Base-by-base conservation (phyloP, 2,797 vertebrate species). In the Sternarchorhynchus goeldii region DNA sequence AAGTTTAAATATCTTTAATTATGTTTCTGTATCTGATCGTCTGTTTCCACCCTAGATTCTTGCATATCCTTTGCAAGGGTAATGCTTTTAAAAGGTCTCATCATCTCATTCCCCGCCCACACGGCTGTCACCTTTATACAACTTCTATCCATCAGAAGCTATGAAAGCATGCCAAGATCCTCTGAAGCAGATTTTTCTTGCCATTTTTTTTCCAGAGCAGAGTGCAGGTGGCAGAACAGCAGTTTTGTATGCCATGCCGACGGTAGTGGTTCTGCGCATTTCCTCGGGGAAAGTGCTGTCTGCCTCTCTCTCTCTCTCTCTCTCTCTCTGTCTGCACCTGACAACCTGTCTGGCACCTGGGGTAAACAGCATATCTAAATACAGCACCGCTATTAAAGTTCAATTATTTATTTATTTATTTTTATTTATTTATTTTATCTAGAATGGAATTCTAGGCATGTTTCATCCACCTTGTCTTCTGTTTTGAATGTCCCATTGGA, bases 181-280 rank as follows among this genome's bases (percentile, higher is more conserved):
- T 29, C 34, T 59, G 16, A 59, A 60, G 41, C 59, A 25, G 21
- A 1, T 59, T 55, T 68, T 59, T 53, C 18, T 14, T 70, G 45
- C 67, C 12, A 21, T 10, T 57, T 2, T 66, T 18, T 57, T 73
- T 8, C 63, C 25, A 66, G 60, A 59, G 39, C 53, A 71, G 65
- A 62, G 68, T 81, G 70, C 72, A 85, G 76, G 64, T 82, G 83
- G 73, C 59, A 58, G 76, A 82, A 71, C 76, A 78, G 74, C 78
- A 79, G 84, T 76, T 76, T 73, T 65, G 68, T 25, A 60, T 71
- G 81, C 76, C 72, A 80, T 68, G 16, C 32, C 67, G 76, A 75
- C 41, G 53, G 65, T 21, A 76, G 34, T 67, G 56, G 57, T 75
- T 56, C 60, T 32, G 21, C 21, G 31, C 50, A 7, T 41, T 73